Evolutionary conservation across 2,888 invertebrate genomes (phyloP), one percentile per base, ranked within the genome.

Genomic region (Cerastis rubricosa): DNA sequence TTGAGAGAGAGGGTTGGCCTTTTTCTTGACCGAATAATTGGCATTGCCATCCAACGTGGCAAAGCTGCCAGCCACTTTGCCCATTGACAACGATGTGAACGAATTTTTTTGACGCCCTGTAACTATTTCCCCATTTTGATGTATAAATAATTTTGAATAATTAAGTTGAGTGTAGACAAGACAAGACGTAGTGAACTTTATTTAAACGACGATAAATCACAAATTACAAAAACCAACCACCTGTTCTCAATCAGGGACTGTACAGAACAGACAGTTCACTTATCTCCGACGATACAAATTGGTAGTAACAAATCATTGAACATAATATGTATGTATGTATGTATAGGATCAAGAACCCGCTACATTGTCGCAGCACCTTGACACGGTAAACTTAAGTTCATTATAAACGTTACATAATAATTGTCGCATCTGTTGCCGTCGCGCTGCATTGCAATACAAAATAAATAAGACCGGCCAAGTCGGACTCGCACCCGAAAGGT

Each of bases 341-440:
- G 74, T 68, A n/a, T 40, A 51, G 67, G 83, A 74, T 68, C 83
- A 87, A 87, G 79, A 87, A 86, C 83, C 89, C 79, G 85, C 88
- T 88, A 91, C 91, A 88, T 71, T 87, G 91, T 91, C 79, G 57
- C 72, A 67, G 45, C 85, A 88, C 91, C 92, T 91, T 91, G 91
- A 91, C 91, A 91, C 86, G 77, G 89, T 88, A 88, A 89, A 89
- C 91, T 89, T 87, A 88, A 69, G 83, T 83, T 78, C 76, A 82
- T 85, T 85, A 73, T 69, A 75, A 59, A 74, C 51, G 76, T 82
- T 88, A 85, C 80, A 84, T 86, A 88, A 84, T 86, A 88, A 80
- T 80, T 78, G 70, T 73, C n/a, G 51, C 74, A 71, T 78, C 71
- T 79, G 79, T 84, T 69, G 72, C 29, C n/a, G 54, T 14, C 71